phyloP scores from a whole-genome alignment of 2,797 vertebrate genomes.

The Pagetopsis macropterus region DNA sequence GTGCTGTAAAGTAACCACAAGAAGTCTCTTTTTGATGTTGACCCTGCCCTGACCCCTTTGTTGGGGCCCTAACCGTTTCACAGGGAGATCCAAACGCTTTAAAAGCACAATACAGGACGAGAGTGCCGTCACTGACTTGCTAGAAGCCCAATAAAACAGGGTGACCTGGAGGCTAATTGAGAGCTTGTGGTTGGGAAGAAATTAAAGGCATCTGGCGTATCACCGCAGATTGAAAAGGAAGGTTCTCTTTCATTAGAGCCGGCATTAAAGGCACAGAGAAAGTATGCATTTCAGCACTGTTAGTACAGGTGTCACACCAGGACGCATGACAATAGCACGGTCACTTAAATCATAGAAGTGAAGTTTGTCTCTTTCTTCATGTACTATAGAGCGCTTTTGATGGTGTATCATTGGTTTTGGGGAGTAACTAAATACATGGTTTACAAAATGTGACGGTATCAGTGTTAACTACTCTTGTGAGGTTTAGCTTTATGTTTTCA shows the following conservation, averaged over 20 bases:
- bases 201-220: slow-evolving; percentile 75
- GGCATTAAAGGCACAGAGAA: slow-evolving; percentile 40
- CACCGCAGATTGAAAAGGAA: slow-evolving; percentile 57
- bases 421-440: no score
- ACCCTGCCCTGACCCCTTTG: slow-evolving; percentile 81
- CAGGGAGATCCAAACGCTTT: slow-evolving; percentile 79
- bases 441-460: no score
- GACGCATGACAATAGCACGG: slow-evolving; percentile 22
- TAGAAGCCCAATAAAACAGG: slow-evolving; percentile 79
- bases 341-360: slow-evolving; percentile 14
- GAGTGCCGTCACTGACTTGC: slow-evolving; percentile 66
- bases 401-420: slow-evolving; percentile 39
- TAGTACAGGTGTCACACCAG: slow-evolving; percentile 54
- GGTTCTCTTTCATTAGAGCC: slow-evolving; percentile 61
- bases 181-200: slow-evolving; percentile 73
- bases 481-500: no score
- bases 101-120: slow-evolving; percentile 77
- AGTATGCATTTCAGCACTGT: slow-evolving; percentile 42
- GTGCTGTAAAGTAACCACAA: slow-evolving; percentile 74
- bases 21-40: slow-evolving; percentile 77
- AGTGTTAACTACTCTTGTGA: no score
- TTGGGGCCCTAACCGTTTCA: slow-evolving; percentile 79
- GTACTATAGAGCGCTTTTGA: slow-evolving; percentile 46
- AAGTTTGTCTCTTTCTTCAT: slow-evolving; percentile 15
- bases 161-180: slow-evolving; percentile 82